Conservation (phyloP, 2,888 invertebrate genomes). For the Ptychoptera contaminata region DNA sequence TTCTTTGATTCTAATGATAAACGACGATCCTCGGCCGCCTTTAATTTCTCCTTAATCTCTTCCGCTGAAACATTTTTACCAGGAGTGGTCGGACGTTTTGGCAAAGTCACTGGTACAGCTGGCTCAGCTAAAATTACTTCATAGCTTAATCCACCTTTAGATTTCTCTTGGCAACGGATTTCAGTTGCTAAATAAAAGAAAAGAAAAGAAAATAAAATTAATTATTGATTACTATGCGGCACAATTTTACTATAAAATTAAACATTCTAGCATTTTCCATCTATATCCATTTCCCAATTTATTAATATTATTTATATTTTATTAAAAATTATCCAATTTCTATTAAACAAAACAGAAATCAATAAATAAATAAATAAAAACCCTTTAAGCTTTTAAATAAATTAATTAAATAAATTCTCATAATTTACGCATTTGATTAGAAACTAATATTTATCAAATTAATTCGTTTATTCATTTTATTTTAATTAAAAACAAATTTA, state of each 20-base stretch:
- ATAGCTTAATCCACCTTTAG: slow-evolving; percentile 79
- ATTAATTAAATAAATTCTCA: no score
- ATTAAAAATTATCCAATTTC: no score
- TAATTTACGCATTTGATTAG: no score
- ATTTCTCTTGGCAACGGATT: slow-evolving; percentile 84
- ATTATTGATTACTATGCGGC: background rate
- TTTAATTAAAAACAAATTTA: no score
- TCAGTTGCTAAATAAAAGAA: slow-evolving; percentile 53
- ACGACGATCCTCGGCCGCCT: slow-evolving; percentile 87
- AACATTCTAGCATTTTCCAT: background rate
- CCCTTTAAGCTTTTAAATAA: no score
- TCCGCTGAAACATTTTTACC: slow-evolving; percentile 63
- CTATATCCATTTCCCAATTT: no score
- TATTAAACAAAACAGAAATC: no score
- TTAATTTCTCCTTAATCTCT: slow-evolving; percentile 82
- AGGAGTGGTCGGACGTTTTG: slow-evolving; percentile 44
- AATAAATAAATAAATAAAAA: no score
- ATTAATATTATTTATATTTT: no score
- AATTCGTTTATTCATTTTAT: no score
- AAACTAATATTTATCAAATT: no score
- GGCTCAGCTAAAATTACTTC: slow-evolving; percentile 84
- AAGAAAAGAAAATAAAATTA: slow-evolving; percentile 5
- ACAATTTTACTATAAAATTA: background rate
- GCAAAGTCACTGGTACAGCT: slow-evolving; percentile 42
- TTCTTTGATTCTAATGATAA: slow-evolving; percentile 73